Percentiles rank a stretch among this genome's conserved stretches.
Conservation (phyloP, 1,140 invertebrate genomes). For the Lepidurus arcticus region DNA sequence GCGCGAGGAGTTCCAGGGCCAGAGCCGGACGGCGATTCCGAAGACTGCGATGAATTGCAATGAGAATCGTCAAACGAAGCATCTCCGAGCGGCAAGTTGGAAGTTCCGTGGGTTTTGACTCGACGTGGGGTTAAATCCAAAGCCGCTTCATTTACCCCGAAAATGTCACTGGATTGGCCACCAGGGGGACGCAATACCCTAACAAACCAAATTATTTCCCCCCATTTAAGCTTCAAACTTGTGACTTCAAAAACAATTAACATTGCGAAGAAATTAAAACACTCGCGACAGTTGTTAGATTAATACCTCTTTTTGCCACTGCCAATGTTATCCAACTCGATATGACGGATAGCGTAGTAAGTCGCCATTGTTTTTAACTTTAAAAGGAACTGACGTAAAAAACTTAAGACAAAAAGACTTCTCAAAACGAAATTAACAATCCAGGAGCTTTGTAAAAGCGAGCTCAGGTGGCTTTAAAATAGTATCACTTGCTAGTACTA, state of each 20-base stretch:
- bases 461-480: background rate
- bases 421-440: background rate
- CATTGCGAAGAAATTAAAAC: background rate
- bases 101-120: slow-evolving; percentile 6
- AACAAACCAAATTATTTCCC: background rate
- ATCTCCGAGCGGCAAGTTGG: slow-evolving; percentile 25
- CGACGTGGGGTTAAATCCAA: background rate
- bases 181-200: slow-evolving; percentile 33
- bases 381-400: background rate
- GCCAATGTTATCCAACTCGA: slow-evolving; percentile 31
- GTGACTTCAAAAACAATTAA: background rate
- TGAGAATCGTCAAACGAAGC: slow-evolving; percentile 29
- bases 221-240: background rate
- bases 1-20: slow-evolving; percentile 30
- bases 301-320: slow-evolving; percentile 29
- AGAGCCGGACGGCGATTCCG: slow-evolving; percentile 29
- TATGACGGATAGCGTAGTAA: slow-evolving; percentile 27
- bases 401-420: background rate
- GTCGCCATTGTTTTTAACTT: slow-evolving; percentile 21
- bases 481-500: background rate
- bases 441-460: background rate
- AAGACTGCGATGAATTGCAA: slow-evolving; percentile 31
- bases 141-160: slow-evolving; percentile 11
- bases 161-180: slow-evolving; percentile 32
- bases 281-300: background rate